Evolutionary conservation across 2,113 vertebrate species (phyloP).

Genomic region (Cavia aperea): DNA sequence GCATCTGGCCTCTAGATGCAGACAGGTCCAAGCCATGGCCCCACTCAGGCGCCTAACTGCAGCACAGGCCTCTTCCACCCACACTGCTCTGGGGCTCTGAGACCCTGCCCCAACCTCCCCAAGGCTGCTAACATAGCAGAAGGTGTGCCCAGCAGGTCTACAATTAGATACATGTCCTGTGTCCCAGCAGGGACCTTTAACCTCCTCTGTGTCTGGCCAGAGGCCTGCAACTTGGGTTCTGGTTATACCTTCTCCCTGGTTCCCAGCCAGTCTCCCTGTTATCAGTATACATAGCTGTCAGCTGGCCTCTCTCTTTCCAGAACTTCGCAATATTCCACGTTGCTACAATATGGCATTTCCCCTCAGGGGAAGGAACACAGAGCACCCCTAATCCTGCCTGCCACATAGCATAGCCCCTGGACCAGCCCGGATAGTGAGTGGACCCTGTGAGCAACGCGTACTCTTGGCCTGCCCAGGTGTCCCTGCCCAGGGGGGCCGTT

Average conservation of each 20-base stretch:
- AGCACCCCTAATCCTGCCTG: background rate
- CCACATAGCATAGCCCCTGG: too few species aligned
- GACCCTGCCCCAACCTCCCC: background rate
- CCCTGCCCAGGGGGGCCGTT: background rate
- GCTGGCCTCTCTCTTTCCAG: background rate
- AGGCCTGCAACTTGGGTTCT: background rate
- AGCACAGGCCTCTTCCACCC: too few species aligned
- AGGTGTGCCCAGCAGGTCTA: too few species aligned
- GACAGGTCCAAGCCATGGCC: background rate
- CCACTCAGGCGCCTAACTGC: rapidly evolving
- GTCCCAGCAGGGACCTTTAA: too few species aligned
- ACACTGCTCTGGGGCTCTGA: background rate
- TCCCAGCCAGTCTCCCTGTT: background rate
- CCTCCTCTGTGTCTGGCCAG: rapidly evolving
- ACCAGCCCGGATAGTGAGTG: background rate
- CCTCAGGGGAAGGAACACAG: background rate
- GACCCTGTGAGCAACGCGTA: too few species aligned
- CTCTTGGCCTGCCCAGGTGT: background rate
- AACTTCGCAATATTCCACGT: background rate
- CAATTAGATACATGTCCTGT: too few species aligned
- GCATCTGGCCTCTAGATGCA: background rate
- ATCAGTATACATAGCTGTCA: background rate
- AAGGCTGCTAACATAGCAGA: rapidly evolving
- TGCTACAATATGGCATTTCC: background rate
- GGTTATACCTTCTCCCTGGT: background rate